Base-by-base conservation (phyloP, 2,797 vertebrate species). In the Yasuhikotakia modesta region DNA sequence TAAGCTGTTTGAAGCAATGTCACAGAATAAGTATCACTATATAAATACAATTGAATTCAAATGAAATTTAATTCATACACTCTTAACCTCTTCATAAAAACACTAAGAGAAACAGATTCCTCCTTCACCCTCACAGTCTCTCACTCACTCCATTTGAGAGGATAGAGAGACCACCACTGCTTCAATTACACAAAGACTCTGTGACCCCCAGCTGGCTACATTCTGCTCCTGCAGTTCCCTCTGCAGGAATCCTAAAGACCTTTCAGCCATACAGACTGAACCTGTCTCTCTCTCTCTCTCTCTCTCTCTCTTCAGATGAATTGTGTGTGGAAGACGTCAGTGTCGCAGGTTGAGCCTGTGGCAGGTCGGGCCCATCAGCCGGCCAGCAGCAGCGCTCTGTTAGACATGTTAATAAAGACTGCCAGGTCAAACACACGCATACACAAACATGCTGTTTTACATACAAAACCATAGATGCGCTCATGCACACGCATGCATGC, bases 241-340 rank as follows among this genome's bases (percentile, higher is more conserved):
- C 97, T 91, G 92, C 96, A 96, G 97, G 97, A 97, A 97, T 98
- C 96, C 96, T 97, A 97, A 98, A 98, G 96, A 96, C 96, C 95
- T 98, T 98, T 97, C 96, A 97, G 97, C 96, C 95, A 94, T 95
- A 94, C 94, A 94, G 95, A 95, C 95, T 95, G 96, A 96, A 95
- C 95, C 96, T 94, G 96, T 96, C 90, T 91, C 61, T 43, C 73
- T 53, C 30, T 45, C 58, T 63, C 45, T 53, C 45, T 91, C 91
- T 92, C 69, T 60, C 63, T 30, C 52, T 5, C 79, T 78, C 58
- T 48, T 78, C 80, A 97, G 96, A 99, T 98, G 98, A 99, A 99
- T 98, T 97, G 97, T 98, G 95, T 99, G 97, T 99, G 97, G 99
- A 97, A 97, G 97, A 95, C 96, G 95, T 95, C 94, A 93, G 94